Base-by-base conservation (phyloP, 2,888 invertebrate species). In the Plebejus argus region DNA sequence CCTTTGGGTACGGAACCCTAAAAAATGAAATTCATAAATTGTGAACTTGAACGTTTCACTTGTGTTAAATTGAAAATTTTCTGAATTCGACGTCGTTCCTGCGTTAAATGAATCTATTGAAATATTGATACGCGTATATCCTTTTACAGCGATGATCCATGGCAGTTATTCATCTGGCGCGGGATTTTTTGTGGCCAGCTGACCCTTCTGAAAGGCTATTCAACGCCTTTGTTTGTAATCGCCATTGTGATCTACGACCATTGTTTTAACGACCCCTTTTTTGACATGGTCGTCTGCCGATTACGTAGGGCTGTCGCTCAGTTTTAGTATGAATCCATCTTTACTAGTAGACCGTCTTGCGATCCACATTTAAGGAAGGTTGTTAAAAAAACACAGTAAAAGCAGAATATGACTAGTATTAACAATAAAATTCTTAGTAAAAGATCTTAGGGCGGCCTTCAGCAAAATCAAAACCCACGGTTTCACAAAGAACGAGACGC, bases 121-220 rank as follows among this genome's bases (percentile, higher is more conserved):
- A 70, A 23, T 23, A 70, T 33, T 61, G 15, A 61, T 61, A 28
- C 12, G 49, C 15, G 39, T 23, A 61, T 66, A 66, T 66, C 66
- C 66, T 18, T 66, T 28, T 66, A 66, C 66, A 66, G 28, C 28
- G 66, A 33, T 66, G 66, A 66, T 66, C 28, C 66, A 66, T 66
- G 66, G 66, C 66, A 66, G 66, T 33, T 33, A 66, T 66, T 33
- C 66, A 33, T 66, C 66, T 66, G 33, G 33, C 66, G 18, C 66
- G 66, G 28, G 33, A 33, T 66, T 66, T 33, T 66, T 66, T 28
- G 66, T 28, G 66, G 28, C 66, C 66, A 66, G 28, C 66, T 28
- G 66, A 66, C 66, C 66, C 15, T 66, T 66, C 3, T 66, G 66
- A 66, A 66, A 66, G 66, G 66, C 66, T 33, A 33, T 66, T 66